These are phyloP conservation scores for Aphelenchoides besseyi DNA, from an alignment of 1,140 invertebrate genomes.

Conservation along the genomic window DNA sequence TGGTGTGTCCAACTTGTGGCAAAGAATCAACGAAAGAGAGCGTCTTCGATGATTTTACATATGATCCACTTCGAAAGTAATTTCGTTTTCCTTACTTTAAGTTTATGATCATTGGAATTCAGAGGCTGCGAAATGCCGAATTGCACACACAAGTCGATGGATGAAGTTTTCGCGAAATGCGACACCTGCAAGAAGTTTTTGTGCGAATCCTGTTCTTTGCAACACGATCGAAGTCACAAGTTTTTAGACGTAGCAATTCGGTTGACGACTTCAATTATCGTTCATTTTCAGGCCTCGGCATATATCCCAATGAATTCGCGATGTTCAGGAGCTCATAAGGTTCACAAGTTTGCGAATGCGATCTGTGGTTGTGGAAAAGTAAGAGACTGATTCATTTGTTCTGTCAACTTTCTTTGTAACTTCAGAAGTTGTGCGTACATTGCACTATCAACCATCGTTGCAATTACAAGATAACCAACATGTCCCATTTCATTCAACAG, in stretches of 20 bases:
- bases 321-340: background rate
- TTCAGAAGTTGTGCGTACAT: background rate
- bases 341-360: background rate
- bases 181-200: conserved; percentile 3
- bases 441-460: background rate
- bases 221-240: background rate
- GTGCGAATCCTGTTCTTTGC: background rate
- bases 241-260: background rate
- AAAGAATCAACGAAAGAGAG: background rate
- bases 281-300: background rate
- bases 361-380: conserved; percentile 17
- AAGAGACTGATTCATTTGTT: background rate
- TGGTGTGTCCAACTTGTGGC: background rate
- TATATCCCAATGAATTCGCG: conserved; percentile 1
- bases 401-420: background rate
- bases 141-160: background rate
- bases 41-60: conserved; percentile 16
- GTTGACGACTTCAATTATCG: background rate
- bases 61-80: conserved; percentile 2
- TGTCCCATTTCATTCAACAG: background rate
- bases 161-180: conserved; percentile 10
- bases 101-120: background rate
- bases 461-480: background rate
- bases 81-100: conserved; percentile 16
- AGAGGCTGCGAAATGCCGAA: background rate